phyloP scores from a whole-genome alignment of 2,797 vertebrate genomes.

The Anableps anableps region DNA sequence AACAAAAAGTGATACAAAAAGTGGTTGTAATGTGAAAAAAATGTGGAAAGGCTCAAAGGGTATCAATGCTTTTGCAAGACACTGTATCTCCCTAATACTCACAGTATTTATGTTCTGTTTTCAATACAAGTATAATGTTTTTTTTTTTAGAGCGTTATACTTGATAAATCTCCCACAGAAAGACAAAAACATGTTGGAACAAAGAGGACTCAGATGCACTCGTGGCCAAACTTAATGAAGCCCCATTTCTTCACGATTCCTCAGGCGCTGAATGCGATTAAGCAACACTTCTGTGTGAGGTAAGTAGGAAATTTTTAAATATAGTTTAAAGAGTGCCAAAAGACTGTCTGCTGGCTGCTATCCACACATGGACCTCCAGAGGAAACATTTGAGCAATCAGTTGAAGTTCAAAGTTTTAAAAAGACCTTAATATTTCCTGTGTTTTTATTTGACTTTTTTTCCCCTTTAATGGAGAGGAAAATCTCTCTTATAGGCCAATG shows the following conservation, averaged over 20 bases:
- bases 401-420: slow-evolving; percentile 49
- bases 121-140: background rate
- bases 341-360: slow-evolving; percentile 36
- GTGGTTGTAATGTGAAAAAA: background rate
- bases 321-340: slow-evolving; percentile 36
- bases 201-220: background rate
- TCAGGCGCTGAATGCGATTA: slow-evolving; percentile 41
- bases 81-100: background rate
- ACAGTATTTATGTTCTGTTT: background rate
- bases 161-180: background rate
- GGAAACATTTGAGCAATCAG: slow-evolving; percentile 73
- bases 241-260: slow-evolving; percentile 24
- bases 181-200: background rate
- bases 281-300: slow-evolving; percentile 59
- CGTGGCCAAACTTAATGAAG: slow-evolving; percentile 8
- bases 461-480: slow-evolving; percentile 53
- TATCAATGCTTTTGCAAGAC: background rate
- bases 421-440: slow-evolving; percentile 44
- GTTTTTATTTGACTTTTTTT: slow-evolving; percentile 14
- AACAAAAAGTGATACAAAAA: background rate
- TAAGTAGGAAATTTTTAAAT: slow-evolving; percentile 55
- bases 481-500: slow-evolving; percentile 61
- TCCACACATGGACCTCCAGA: slow-evolving; percentile 51
- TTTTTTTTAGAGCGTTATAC: background rate
- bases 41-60: background rate